Base-by-base conservation (phyloP, 2,113 vertebrate genomes). In the Capreolus pygargus region DNA sequence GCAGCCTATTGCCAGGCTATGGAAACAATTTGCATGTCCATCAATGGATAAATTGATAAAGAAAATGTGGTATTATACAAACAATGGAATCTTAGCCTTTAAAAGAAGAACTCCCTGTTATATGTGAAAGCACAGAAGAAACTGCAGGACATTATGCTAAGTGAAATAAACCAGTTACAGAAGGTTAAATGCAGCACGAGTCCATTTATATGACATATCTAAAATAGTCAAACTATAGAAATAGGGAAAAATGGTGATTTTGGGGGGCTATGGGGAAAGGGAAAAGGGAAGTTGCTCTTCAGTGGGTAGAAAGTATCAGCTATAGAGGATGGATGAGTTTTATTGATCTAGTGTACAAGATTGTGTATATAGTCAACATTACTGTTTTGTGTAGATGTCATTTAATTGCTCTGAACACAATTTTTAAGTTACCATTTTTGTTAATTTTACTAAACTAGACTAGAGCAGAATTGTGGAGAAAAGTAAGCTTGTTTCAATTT, bases 191-290 rank as follows among this genome's bases (percentile, higher is more conserved):
- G 11, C 19, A n/a, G 3, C 52, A 52, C 43, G 1, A 92, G 57
- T 67, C 30, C 15, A 57, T 36, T 79, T 57, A 52, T 5, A 78
- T 27, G 47, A 52, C 67, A 28, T n/a, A 58, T 43, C 23, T 89
- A 64, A 76, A 89, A 89, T 39, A 78, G 28, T 74, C 28, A 86
- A 74, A 86, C 1, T 92, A 64, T 10, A 86, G 52, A 86, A 57
- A 58, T 27, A 27, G 27, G 12, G 33, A 25, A 55, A 14, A 74
- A 93, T 39, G 23, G n/a, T 83, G 3, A 30, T 36, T 67, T 47
- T 6, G n/a, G 52, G 13, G 25, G 16, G 3, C 25, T 57, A 0
- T 21, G 19, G 39, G 17, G 13, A 27, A 7, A 12, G 8, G 6
- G 15, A 30, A 33, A 54, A 10, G 15, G 9, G 23, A 10, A 43